These are phyloP conservation scores for Aphyosemion australe DNA, from an alignment of 2,113 vertebrate genomes.

Conservation along the genomic window DNA sequence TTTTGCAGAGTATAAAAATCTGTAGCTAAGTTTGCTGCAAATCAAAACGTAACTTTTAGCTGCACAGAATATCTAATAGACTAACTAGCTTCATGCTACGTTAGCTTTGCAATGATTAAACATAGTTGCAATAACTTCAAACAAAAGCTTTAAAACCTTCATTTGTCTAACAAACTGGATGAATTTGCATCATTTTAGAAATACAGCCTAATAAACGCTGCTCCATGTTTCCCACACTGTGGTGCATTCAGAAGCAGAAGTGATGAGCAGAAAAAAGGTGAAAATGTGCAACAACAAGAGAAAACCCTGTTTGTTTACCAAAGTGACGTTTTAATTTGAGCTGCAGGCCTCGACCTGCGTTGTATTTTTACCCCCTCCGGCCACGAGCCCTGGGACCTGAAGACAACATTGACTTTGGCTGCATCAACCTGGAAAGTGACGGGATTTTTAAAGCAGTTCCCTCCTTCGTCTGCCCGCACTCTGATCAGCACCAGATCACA, in stretches of 20 bases:
- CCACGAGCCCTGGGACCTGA: conserved; percentile 43
- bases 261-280: conserved; percentile 37
- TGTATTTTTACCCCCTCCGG: conserved; percentile 34
- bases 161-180: no score
- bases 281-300: conserved; percentile 48
- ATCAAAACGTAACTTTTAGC: no score
- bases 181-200: no score
- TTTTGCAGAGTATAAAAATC: not conserved
- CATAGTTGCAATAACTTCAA: no score
- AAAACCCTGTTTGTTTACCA: conserved; percentile 65
- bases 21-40: not conserved
- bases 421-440: conserved; percentile 39
- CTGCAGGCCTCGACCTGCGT: conserved; percentile 11
- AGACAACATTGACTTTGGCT: conserved; percentile 74
- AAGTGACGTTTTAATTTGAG: conserved; percentile 60
- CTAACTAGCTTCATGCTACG: no score
- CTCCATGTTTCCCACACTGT: conserved; percentile 7
- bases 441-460: conserved; percentile 50
- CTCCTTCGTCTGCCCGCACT: conserved; percentile 26
- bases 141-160: no score
- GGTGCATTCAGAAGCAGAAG: conserved; percentile 24
- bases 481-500: conserved; percentile 36
- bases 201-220: not conserved
- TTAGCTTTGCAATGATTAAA: no score
- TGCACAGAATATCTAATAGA: no score